Conservation (phyloP, 2,888 invertebrate genomes). For the Metallyticus violacea region DNA sequence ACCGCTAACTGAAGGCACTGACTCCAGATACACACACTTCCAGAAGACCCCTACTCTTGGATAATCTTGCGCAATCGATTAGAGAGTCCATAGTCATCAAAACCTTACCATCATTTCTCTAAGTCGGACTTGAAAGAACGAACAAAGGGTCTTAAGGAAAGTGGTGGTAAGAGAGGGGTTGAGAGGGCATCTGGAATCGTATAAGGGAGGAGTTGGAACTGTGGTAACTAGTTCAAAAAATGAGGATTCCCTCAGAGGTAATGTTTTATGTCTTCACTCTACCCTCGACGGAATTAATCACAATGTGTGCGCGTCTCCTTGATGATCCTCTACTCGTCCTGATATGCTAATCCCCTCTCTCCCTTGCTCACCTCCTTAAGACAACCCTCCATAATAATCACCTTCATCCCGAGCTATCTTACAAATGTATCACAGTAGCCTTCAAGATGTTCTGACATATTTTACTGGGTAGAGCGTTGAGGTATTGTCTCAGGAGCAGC, state of each 20-base stretch:
- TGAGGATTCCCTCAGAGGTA: neutral
- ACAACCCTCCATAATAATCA: no score
- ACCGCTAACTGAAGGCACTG: no score
- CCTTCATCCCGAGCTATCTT: neutral
- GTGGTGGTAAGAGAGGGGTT: neutral
- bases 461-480: no score
- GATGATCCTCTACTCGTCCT: neutral
- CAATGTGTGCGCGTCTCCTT: neutral
- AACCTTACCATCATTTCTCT: neutral
- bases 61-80: neutral
- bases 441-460: neutral
- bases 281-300: neutral
- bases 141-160: neutral
- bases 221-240: conserved; percentile 12
- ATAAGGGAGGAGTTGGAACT: conserved; percentile 19
- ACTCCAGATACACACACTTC: no score
- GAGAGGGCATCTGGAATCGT: neutral
- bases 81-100: neutral
- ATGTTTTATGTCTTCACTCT: neutral
- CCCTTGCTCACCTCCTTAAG: neutral
- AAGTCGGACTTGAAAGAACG: neutral
- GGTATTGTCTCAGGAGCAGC: no score
- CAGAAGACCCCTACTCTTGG: no score
- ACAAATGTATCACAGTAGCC: neutral
- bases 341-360: neutral